Percentiles rank a stretch among this genome's conserved stretches.
Evolutionary conservation across 2,113 vertebrate species (phyloP).

Genomic region (Ursus arctos): DNA sequence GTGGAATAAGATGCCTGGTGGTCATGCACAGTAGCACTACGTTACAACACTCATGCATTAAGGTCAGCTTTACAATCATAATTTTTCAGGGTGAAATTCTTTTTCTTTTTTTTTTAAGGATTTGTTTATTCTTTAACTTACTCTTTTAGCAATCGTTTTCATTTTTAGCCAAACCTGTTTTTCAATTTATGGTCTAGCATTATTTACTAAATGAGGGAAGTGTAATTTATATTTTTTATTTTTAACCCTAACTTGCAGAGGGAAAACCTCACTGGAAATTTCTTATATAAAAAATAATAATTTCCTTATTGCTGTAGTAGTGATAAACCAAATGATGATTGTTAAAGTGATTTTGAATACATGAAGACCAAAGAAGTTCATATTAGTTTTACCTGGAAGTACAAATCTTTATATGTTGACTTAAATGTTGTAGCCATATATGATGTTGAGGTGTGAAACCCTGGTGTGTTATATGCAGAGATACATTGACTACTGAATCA

Average conservation of each 20-base stretch:
- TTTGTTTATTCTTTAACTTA: conserved; percentile 26
- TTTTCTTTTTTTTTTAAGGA: not conserved
- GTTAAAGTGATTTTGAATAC: not conserved
- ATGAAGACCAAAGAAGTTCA: not conserved
- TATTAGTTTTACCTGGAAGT: not conserved
- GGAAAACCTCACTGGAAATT: not conserved
- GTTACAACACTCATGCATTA: not conserved
- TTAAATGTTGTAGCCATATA: not conserved
- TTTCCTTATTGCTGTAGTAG: not conserved
- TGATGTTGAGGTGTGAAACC: not conserved
- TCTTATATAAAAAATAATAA: not conserved
- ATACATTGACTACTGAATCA: not conserved
- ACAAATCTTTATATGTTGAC: not conserved
- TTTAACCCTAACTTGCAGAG: not conserved
- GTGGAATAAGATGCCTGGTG: not conserved
- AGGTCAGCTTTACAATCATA: not conserved
- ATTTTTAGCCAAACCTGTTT: not conserved
- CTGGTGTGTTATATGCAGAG: not conserved
- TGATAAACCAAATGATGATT: not conserved
- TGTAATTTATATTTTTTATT: not conserved
- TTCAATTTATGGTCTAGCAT: not conserved
- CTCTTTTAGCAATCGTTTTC: not conserved
- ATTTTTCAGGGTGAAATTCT: not conserved
- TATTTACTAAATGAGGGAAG: not conserved
- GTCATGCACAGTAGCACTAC: not conserved